A percentile compares a stretch with the other conserved stretches of the same genome.
These are phyloP conservation scores for Trichopoda pennipes DNA, from an alignment of 2,888 invertebrate species.

Conservation along the genomic window DNA sequence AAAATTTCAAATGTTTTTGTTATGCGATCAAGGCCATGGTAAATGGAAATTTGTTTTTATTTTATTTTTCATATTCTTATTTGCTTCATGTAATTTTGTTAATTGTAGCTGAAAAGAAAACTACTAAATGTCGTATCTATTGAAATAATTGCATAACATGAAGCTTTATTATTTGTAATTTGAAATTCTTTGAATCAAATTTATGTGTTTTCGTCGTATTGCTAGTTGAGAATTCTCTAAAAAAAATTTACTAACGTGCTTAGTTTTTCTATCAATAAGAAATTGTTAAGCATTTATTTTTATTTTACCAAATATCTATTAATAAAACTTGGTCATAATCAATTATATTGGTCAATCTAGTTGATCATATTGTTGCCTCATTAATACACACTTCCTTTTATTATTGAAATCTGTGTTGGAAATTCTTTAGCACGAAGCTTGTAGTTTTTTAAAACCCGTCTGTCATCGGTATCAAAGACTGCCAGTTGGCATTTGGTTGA, in stretches of 20 bases:
- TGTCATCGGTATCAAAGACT: neutral
- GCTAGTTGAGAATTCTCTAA: too few relatives aligned
- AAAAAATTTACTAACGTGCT: too few relatives aligned
- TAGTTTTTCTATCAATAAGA: too few relatives aligned
- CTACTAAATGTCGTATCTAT: conserved; percentile 26
- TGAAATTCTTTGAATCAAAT: neutral
- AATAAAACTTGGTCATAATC: conserved; percentile 2
- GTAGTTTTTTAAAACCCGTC: conserved; percentile 32
- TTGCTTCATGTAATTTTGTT: conserved; percentile 28
- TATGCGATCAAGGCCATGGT: conserved; percentile 79
- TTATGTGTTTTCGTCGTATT: too few relatives aligned
- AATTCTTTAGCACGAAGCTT: neutral
- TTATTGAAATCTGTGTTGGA: conserved; percentile 25
- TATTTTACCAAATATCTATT: conserved; percentile 1
- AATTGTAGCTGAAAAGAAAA: conserved; percentile 21
- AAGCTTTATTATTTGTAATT: conserved; percentile 33
- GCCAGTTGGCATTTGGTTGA: conserved; percentile 17
- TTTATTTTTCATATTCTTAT: conserved; percentile 30
- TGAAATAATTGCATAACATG: conserved; percentile 40
- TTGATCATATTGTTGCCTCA: conserved; percentile 28
- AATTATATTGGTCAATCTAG: conserved; percentile 33
- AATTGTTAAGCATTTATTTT: neutral
- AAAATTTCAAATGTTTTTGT: conserved; percentile 64
- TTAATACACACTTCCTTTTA: conserved; percentile 39
- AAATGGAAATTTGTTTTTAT: conserved; percentile 75